Percentiles rank a stretch among this genome's conserved stretches.
Evolutionary conservation across 2,888 invertebrate genomes (phyloP).

Genomic region (Odontocerum albicorne): DNA sequence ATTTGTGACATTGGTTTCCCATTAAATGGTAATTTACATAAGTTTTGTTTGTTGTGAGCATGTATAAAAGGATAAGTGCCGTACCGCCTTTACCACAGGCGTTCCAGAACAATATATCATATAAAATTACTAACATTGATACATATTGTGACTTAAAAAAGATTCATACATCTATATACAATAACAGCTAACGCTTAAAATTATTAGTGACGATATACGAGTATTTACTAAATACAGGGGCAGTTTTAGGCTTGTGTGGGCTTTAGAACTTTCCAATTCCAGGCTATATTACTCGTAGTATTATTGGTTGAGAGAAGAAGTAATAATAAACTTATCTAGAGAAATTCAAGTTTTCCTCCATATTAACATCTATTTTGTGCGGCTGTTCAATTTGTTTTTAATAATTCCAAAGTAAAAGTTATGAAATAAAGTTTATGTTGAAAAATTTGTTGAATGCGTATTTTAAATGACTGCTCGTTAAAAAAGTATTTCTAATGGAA

Average conservation of each 20-base stretch:
- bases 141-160: conserved; percentile 36
- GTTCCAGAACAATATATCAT: conserved; percentile 32
- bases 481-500: no score
- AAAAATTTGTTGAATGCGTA: no score
- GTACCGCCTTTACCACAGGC: conserved; percentile 25
- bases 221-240: conserved; percentile 15
- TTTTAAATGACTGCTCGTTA: no score
- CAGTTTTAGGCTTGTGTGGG: conserved; percentile 15
- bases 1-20: neutral
- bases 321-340: no score
- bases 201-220: conserved; percentile 27
- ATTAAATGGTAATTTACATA: conserved; percentile 7
- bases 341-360: no score
- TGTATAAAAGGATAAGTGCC: conserved; percentile 27
- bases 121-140: conserved; percentile 36
- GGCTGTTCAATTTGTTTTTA: no score
- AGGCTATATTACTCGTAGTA: no score
- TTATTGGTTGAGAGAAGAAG: no score
- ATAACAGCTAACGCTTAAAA: conserved; percentile 34
- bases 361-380: no score
- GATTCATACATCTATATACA: conserved; percentile 36
- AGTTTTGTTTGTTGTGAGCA: conserved; percentile 24
- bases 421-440: no score
- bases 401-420: no score
- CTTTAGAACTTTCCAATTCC: neutral